phyloP scores from a whole-genome alignment of 2,797 vertebrate species.

The Semotilus atromaculatus region DNA sequence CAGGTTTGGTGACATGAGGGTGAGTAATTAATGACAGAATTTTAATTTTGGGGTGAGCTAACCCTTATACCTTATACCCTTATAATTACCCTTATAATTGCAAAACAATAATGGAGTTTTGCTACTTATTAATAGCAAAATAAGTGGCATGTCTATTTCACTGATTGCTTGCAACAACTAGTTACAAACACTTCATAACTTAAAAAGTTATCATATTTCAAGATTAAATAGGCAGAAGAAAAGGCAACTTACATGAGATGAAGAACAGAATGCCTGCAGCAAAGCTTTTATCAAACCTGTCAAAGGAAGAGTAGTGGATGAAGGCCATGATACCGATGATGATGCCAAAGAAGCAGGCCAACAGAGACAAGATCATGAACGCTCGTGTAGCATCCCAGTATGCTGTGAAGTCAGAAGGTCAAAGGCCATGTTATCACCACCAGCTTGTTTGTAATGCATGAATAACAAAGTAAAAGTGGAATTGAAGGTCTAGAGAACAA shows the following conservation, averaged over 20 bases:
- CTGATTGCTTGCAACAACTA: neutral
- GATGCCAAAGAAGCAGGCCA: slow-evolving; percentile 78
- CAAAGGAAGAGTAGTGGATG: slow-evolving; percentile 79
- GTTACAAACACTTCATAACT: neutral
- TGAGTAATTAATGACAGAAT: too few relatives aligned
- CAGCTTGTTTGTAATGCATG: neutral
- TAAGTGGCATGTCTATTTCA: neutral
- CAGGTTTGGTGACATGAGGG: too few relatives aligned
- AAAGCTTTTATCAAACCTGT: slow-evolving; percentile 80
- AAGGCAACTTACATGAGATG: slow-evolving; percentile 77
- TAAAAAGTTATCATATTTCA: neutral
- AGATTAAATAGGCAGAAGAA: neutral
- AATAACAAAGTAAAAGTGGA: neutral
- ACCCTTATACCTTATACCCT: too few relatives aligned
- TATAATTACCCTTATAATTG: too few relatives aligned
- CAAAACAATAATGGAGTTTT: too few relatives aligned
- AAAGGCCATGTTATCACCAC: neutral
- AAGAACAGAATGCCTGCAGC: slow-evolving; percentile 80
- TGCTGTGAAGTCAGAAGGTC: slow-evolving; percentile 58
- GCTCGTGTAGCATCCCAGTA: slow-evolving; percentile 78
- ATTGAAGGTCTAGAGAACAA: neutral
- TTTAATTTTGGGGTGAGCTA: too few relatives aligned
- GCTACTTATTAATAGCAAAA: too few relatives aligned
- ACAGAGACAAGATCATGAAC: slow-evolving; percentile 78
- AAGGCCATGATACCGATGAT: slow-evolving; percentile 81